These are phyloP conservation scores for Drosophila nigromelanica DNA, from an alignment of 1,140 invertebrate genomes.

Conservation along the genomic window DNA sequence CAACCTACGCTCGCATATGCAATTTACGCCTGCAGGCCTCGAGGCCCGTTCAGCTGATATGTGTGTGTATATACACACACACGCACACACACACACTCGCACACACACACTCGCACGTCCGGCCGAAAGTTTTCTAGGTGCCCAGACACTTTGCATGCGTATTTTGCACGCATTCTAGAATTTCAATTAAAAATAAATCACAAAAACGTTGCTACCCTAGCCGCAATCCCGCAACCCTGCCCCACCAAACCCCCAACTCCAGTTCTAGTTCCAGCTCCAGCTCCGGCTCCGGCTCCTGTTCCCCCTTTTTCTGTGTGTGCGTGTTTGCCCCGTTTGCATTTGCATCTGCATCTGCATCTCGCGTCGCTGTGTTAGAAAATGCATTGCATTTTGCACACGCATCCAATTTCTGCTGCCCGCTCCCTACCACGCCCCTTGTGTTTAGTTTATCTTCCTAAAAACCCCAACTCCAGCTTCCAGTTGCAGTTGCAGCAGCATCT, in stretches of 20 bases:
- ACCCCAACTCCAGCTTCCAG: neutral
- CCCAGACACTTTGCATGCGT: conserved; percentile 82
- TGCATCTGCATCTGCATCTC: conserved; percentile 78
- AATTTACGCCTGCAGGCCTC: conserved; percentile 76
- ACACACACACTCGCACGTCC: conserved; percentile 19
- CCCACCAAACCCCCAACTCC: conserved; percentile 19
- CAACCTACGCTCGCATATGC: conserved; percentile 55
- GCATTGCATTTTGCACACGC: conserved; percentile 77
- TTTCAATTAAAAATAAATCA: conserved; percentile 84
- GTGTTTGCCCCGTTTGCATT: conserved; percentile 28
- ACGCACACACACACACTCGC: neutral
- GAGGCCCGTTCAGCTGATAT: conserved; percentile 43
- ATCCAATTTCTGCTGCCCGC: conserved; percentile 70
- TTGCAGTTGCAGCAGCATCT: conserved; percentile 18
- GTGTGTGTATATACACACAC: conserved; percentile 8
- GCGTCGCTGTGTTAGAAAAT: conserved; percentile 78
- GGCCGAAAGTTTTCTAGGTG: conserved; percentile 73
- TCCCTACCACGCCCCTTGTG: neutral
- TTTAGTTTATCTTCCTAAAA: neutral
- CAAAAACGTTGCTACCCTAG: conserved; percentile 72
- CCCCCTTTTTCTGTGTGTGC: conserved; percentile 18
- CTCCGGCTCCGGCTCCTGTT: conserved; percentile 7
- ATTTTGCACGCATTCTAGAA: conserved; percentile 84
- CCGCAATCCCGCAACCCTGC: conserved; percentile 20
- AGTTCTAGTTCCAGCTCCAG: conserved; percentile 13